Evolutionary conservation across 2,113 vertebrate genomes (phyloP).

Genomic region (Anoura caudifer): DNA sequence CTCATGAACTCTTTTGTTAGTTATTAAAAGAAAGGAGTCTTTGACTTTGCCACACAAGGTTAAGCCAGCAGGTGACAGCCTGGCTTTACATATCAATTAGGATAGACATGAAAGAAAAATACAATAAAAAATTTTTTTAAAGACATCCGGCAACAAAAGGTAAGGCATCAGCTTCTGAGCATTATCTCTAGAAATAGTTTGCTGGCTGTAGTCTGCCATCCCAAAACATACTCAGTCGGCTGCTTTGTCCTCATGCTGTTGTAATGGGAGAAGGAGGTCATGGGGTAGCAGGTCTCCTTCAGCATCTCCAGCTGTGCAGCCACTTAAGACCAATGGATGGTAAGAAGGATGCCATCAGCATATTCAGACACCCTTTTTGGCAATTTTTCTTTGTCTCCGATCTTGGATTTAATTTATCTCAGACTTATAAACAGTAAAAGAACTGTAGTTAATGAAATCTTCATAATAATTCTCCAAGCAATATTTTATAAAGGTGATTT

Average conservation of each 20-base stretch:
- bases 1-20: conserved; percentile 16
- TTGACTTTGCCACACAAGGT: conserved; percentile 37
- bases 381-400: not conserved
- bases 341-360: not conserved
- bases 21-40: conserved; percentile 33
- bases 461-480: not conserved
- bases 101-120: conserved; percentile 10
- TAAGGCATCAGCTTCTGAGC: not conserved
- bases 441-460: not conserved
- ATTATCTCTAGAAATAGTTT: not conserved
- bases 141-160: not conserved
- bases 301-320: not conserved
- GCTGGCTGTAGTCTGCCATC: not conserved
- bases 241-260: not conserved
- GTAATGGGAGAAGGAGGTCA: not conserved
- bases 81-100: not conserved
- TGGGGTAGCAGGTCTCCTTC: not conserved
- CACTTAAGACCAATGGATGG: not conserved
- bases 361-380: not conserved
- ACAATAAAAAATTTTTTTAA: not conserved
- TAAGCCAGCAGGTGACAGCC: not conserved
- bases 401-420: not conserved
- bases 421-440: not conserved
- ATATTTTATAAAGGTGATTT: conserved; percentile 22
- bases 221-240: not conserved